Evolutionary conservation across 2,797 vertebrate genomes (phyloP).

Genomic region (Helicolenus hilgendorfi): DNA sequence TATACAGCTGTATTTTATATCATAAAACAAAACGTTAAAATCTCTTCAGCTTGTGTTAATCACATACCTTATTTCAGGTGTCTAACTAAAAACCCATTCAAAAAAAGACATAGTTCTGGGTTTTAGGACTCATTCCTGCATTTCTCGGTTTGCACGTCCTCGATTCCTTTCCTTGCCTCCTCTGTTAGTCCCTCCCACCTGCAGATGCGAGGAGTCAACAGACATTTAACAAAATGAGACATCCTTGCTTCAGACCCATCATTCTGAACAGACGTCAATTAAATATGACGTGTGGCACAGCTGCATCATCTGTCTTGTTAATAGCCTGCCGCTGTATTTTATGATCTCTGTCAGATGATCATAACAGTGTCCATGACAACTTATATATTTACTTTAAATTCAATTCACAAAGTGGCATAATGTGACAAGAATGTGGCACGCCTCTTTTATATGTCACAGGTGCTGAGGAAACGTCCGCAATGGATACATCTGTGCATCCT

Average conservation of each 20-base stretch:
- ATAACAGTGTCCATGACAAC: neutral
- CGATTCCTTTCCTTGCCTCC: neutral
- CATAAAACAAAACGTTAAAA: accelerated
- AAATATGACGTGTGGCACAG: neutral
- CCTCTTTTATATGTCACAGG: neutral
- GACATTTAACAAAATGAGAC: neutral
- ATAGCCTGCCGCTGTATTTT: neutral
- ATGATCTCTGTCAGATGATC: neutral
- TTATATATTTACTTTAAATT: neutral
- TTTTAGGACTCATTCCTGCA: too few relatives aligned
- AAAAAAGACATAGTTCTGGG: too few relatives aligned
- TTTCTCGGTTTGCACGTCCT: neutral
- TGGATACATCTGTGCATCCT: neutral
- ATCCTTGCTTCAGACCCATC: neutral
- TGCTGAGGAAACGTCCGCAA: neutral
- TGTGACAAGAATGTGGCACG: neutral
- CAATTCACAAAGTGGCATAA: neutral
- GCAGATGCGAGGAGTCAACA: neutral
- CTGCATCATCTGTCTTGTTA: neutral
- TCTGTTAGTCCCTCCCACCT: neutral
- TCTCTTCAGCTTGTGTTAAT: neutral
- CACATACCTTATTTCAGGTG: neutral
- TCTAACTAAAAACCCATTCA: too few relatives aligned
- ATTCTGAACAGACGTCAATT: neutral
- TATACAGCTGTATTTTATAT: neutral